A percentile compares a stretch with the other conserved stretches of the same genome.
These are phyloP conservation scores for Nycticorax nycticorax DNA, from an alignment of 2,113 vertebrate genomes.

Conservation along the genomic window DNA sequence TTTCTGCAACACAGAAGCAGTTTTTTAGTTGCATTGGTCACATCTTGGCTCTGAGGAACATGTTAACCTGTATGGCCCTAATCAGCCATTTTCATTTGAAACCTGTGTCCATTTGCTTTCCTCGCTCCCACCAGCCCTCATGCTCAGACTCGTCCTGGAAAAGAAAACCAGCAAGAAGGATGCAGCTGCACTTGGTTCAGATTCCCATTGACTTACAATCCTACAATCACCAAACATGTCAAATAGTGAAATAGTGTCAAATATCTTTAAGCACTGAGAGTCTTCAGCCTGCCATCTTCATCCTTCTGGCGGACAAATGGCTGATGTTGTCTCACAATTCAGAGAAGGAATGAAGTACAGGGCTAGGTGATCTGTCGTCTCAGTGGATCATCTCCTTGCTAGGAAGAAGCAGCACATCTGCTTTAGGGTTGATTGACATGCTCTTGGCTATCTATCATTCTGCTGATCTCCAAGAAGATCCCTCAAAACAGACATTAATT, in stretches of 20 bases:
- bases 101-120: neutral
- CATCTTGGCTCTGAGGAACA: neutral
- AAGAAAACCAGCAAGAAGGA: conserved; percentile 18
- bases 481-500: neutral
- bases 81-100: neutral
- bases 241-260: neutral
- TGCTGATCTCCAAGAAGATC: neutral
- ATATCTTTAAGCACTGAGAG: neutral
- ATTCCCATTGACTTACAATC: conserved; percentile 40
- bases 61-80: neutral
- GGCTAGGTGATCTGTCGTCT: neutral
- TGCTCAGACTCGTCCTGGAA: neutral
- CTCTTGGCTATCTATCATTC: neutral
- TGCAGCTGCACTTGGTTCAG: neutral
- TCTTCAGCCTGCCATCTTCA: neutral
- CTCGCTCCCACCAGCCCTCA: neutral
- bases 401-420: neutral
- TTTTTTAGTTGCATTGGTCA: neutral
- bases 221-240: conserved; percentile 27
- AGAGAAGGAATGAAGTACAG: neutral
- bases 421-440: conserved; percentile 24
- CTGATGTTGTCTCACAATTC: neutral
- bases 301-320: neutral
- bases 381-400: neutral
- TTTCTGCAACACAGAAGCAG: neutral